phyloP scores from a whole-genome alignment of 2,113 vertebrate species.

The Lampris megalopsis region DNA sequence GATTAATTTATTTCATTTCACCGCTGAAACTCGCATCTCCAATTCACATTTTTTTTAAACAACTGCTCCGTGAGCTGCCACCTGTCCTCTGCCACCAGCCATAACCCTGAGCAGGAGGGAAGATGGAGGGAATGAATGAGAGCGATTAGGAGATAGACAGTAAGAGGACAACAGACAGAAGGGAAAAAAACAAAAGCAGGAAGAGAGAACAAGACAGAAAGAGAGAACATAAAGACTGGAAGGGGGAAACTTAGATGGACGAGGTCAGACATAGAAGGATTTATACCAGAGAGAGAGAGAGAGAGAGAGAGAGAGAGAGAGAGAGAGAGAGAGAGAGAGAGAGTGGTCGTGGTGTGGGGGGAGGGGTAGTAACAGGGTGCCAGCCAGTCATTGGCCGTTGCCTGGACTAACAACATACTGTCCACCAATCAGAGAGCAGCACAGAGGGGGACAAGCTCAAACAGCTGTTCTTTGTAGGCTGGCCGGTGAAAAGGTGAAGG shows the following conservation, averaged over 20 bases:
- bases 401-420: conserved; percentile 51
- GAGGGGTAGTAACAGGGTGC: conserved; percentile 50
- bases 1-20: too few relatives aligned
- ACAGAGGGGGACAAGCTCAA: conserved; percentile 27
- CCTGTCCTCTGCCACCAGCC: too few relatives aligned
- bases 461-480: conserved; percentile 64
- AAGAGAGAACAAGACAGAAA: not conserved
- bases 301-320: not conserved
- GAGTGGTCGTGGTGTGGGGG: conserved; percentile 7
- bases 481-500: conserved; percentile 46
- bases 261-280: too few relatives aligned
- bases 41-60: too few relatives aligned
- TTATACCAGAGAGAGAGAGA: not conserved
- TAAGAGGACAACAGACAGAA: too few relatives aligned
- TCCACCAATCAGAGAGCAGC: conserved; percentile 46
- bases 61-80: too few relatives aligned
- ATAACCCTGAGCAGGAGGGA: too few relatives aligned
- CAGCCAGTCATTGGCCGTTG: conserved; percentile 47
- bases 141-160: too few relatives aligned
- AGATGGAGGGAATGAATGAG: too few relatives aligned
- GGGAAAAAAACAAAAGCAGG: too few relatives aligned
- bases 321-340: not conserved
- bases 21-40: too few relatives aligned
- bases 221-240: not conserved
- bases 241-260: too few relatives aligned